phyloP scores from a whole-genome alignment of 2,797 vertebrate genomes.

The Acestrorhynchus altus region DNA sequence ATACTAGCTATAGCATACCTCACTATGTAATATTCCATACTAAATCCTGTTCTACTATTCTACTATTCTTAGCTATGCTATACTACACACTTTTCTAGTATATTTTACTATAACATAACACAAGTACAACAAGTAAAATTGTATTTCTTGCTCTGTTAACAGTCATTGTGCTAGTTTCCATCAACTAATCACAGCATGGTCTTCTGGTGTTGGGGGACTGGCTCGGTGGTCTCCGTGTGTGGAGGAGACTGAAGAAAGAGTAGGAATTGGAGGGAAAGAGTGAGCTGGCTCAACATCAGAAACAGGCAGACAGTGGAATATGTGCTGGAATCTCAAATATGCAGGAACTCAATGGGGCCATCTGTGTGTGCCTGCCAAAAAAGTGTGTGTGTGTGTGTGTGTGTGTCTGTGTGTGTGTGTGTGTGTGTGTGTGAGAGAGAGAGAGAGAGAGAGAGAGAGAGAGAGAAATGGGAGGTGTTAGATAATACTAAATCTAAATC shows the following conservation, averaged over 20 bases:
- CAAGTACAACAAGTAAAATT: no score
- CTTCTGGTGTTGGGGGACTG: neutral
- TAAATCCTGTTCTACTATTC: neutral
- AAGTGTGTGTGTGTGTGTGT: constrained; percentile 11
- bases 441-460: neutral
- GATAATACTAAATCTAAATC: neutral
- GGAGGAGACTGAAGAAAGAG: neutral
- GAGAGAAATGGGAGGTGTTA: neutral
- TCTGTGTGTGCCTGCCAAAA: constrained; percentile 58
- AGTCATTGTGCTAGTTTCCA: neutral
- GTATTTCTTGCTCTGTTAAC: neutral
- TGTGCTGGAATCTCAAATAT: constrained; percentile 82
- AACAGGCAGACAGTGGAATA: constrained; percentile 79
- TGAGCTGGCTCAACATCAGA: constrained; percentile 72
- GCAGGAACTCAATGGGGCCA: constrained; percentile 74
- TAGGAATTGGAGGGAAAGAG: constrained; percentile 26
- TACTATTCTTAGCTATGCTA: no score
- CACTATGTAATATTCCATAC: no score
- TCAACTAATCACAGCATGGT: neutral
- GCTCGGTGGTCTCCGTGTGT: neutral
- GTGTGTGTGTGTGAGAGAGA: neutral
- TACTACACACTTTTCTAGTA: no score
- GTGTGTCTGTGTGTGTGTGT: neutral
- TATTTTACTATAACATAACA: no score
- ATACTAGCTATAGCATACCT: no score